Conservation (phyloP, 2,113 vertebrate genomes). For the Phalacrocorax aristotelis region DNA sequence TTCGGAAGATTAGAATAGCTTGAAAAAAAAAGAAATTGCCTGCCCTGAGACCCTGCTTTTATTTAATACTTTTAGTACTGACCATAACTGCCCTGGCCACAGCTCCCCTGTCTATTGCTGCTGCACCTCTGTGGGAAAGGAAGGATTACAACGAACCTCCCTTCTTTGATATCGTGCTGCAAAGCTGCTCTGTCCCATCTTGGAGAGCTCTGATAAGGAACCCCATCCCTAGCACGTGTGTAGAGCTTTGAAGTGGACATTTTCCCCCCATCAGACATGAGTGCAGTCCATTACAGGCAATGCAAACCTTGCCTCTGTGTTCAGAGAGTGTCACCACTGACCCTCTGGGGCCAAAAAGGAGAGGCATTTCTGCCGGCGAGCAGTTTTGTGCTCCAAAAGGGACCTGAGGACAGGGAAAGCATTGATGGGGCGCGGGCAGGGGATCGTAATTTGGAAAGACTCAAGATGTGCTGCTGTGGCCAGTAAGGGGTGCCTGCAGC, state of each 20-base stretch:
- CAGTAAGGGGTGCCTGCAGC: neutral
- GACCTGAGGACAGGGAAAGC: neutral
- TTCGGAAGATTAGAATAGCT: conserved; percentile 56
- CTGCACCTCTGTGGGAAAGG: neutral
- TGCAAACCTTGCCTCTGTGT: neutral
- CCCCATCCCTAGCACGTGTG: neutral
- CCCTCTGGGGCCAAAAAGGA: neutral
- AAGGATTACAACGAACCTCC: neutral
- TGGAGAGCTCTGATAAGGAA: neutral
- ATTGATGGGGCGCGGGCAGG: neutral
- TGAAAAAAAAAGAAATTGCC: neutral
- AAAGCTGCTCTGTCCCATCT: neutral
- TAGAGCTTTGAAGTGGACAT: neutral
- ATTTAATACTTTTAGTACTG: neutral
- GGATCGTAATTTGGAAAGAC: neutral
- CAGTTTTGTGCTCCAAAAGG: neutral
- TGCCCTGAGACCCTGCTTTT: neutral
- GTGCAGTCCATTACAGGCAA: neutral
- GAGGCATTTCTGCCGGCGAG: neutral
- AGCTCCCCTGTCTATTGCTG: neutral
- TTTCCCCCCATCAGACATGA: accelerated
- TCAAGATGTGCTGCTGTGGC: neutral
- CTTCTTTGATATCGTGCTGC: neutral
- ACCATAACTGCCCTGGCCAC: neutral
- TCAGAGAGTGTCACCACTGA: neutral